Base-by-base conservation (phyloP, 2,113 vertebrate genomes). In the Scytalopus superciliaris region DNA sequence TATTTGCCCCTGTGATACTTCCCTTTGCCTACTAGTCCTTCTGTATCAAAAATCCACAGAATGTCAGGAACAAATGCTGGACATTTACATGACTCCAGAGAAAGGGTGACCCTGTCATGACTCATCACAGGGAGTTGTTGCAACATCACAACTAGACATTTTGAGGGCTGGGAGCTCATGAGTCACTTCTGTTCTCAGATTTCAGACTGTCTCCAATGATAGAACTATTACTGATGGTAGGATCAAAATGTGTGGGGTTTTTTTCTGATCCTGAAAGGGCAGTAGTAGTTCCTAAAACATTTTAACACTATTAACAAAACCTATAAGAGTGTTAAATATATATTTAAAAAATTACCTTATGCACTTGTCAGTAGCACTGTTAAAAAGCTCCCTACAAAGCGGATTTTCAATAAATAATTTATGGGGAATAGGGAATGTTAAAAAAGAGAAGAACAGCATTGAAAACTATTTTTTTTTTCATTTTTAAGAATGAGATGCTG, bases 381-480 rank as follows among this genome's bases (percentile, higher is more conserved):
- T 50, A 63, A 59, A 25, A 62, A 63, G 4, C 3, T 53, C 12
- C 62, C 8, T 40, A 40, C 3, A 33, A 76, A 44, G 1, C 17
- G 8, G 1, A 4, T 6, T 69, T 70, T 60, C 0, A 1, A 25
- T 52, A 76, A 23, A 50, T 15, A 44, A 27, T 24, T 66, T 52
- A 50, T 40, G 31, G 66, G 31, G 66, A 73, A 70, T 27, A 50
- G 0, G 1, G 7, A 56, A 33, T 14, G 12, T 1, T 60, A 11
- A 69, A n/a, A 70, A 67, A 62, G 28, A 59, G 10, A 9, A 57
- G 0, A 67, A 0, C 6, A 39, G 6, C 5, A 37, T 6, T n/a
- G 15, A 55, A 84, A 70, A 25, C 1, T 6, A 0, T 12, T 40
- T 52, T 50, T 63, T 74, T 45, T 19, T 5, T 8, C 0, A 7